Conservation (phyloP, 2,888 invertebrate genomes). For the Lasioglossum villosulum region DNA sequence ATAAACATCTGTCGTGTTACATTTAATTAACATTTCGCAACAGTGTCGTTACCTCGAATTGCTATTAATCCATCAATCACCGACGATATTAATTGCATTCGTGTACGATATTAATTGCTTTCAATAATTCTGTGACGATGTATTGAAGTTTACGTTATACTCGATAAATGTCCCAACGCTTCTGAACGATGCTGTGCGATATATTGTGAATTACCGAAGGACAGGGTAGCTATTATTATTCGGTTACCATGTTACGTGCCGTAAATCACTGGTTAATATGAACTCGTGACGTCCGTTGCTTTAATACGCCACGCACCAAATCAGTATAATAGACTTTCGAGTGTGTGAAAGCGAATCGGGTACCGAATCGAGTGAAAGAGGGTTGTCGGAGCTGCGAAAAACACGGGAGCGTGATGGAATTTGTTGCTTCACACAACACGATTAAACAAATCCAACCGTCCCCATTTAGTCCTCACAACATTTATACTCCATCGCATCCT, state of each 20-base stretch:
- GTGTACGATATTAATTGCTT: neutral
- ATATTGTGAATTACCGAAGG: constrained; percentile 21
- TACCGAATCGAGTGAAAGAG: constrained; percentile 25
- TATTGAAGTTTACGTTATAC: neutral
- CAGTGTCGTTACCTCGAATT: neutral
- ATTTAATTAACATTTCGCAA: neutral
- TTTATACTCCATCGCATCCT: neutral
- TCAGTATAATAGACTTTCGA: constrained; percentile 52
- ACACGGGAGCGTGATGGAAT: neutral
- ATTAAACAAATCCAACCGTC: neutral
- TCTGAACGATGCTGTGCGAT: neutral
- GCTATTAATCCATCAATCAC: neutral
- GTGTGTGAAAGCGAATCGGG: constrained; percentile 46
- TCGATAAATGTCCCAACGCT: neutral
- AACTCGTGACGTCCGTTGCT: constrained; percentile 31
- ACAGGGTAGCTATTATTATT: constrained; percentile 25
- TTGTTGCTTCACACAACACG: neutral
- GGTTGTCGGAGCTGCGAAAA: neutral
- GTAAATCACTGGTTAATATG: constrained; percentile 45
- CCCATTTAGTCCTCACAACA: neutral
- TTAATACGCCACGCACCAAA: constrained; percentile 40
- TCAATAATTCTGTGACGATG: neutral
- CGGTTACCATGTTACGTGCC: constrained; percentile 14
- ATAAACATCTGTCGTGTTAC: neutral
- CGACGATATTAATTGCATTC: too few species aligned